A percentile compares a stretch with the other conserved stretches of the same genome.
Conservation (phyloP, 2,113 vertebrate genomes). For the Antennarius striatus region DNA sequence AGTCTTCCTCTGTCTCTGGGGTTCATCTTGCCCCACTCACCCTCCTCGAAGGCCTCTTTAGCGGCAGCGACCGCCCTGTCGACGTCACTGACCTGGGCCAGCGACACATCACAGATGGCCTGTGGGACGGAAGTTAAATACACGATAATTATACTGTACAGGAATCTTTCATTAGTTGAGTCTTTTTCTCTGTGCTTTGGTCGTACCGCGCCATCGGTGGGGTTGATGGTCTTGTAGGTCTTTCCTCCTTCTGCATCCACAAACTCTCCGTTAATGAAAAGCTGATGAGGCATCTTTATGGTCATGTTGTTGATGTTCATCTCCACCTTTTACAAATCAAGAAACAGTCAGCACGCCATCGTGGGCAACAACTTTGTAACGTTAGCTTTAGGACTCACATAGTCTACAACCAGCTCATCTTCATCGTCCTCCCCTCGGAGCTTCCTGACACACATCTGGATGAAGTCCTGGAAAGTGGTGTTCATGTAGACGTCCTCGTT, state of each 20-base stretch:
- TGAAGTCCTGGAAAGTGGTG: constrained; percentile 86
- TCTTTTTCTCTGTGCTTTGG: constrained; percentile 20
- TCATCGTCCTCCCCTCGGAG: constrained; percentile 81
- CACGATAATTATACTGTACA: not conserved
- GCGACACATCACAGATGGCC: constrained; percentile 82
- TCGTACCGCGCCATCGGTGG: constrained; percentile 72
- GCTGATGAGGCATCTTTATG: constrained; percentile 82
- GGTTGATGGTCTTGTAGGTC: constrained; percentile 83
- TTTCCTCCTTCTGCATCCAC: constrained; percentile 80
- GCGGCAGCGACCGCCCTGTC: constrained; percentile 81
- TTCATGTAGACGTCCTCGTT: constrained; percentile 91
- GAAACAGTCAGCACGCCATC: not conserved
- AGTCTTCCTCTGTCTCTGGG: constrained; percentile 82
- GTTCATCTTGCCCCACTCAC: constrained; percentile 86
- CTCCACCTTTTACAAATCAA: constrained; percentile 70
- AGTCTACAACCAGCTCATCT: constrained; percentile 78
- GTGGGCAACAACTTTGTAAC: too few relatives aligned
- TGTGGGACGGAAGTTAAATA: constrained; percentile 33
- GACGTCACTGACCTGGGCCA: constrained; percentile 82
- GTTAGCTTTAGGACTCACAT: constrained; percentile 65
- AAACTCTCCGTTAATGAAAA: constrained; percentile 84
- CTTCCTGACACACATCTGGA: constrained; percentile 86
- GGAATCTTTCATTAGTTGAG: not conserved
- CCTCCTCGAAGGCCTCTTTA: constrained; percentile 82
- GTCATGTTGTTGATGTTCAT: constrained; percentile 81